Evolutionary conservation across 2,888 invertebrate species (phyloP).

Genomic region (Melanchra persicariae): DNA sequence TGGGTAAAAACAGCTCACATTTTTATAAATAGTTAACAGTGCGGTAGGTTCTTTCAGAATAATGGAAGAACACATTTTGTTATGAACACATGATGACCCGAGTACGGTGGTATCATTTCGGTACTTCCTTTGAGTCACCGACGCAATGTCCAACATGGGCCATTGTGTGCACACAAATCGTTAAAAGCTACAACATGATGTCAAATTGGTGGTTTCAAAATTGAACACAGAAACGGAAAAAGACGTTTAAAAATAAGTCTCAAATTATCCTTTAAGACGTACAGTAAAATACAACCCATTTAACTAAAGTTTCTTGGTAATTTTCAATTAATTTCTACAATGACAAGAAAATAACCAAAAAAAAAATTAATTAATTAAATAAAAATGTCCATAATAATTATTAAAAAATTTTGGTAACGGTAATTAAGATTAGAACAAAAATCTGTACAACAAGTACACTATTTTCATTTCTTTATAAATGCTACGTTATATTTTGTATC

Average conservation of each 20-base stretch:
- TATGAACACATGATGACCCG: constrained; percentile 27
- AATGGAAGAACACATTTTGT: constrained; percentile 66
- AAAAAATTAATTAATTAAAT: constrained; percentile 41
- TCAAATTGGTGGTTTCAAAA: constrained; percentile 47
- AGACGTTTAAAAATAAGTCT: constrained; percentile 48
- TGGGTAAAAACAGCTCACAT: constrained; percentile 53
- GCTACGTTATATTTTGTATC: constrained; percentile 69
- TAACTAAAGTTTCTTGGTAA: constrained; percentile 55
- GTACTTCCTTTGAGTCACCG: neutral
- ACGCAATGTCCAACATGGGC: neutral
- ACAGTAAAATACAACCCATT: constrained; percentile 55
- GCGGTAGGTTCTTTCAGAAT: constrained; percentile 60
- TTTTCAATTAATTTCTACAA: constrained; percentile 47
- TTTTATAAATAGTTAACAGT: constrained; percentile 76
- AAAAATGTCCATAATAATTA: constrained; percentile 53
- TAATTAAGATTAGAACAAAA: constrained; percentile 69
- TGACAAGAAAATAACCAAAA: constrained; percentile 53
- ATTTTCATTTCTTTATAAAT: constrained; percentile 71
- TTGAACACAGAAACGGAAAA: constrained; percentile 73
- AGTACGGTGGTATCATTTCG: neutral
- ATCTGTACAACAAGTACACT: constrained; percentile 71
- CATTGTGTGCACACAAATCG: constrained; percentile 14
- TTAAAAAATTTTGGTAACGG: constrained; percentile 69
- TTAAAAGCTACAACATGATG: constrained; percentile 36
- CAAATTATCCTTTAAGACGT: constrained; percentile 37